Base-by-base conservation (phyloP, 1,140 invertebrate species). In the Drosophila kikkawai region DNA sequence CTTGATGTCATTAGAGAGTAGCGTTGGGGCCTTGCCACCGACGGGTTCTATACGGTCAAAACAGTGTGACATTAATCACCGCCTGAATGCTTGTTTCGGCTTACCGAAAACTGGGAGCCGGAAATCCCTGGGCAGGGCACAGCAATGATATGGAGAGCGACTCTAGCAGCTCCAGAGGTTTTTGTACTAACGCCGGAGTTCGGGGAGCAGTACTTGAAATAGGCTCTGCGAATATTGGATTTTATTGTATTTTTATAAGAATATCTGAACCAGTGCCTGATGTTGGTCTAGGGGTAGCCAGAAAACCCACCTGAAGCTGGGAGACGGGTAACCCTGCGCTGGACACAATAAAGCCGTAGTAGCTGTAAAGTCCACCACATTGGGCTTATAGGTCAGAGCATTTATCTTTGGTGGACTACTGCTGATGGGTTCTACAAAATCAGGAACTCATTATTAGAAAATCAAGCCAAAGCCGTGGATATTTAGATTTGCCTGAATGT, bases 301-400 rank as follows among this genome's bases (percentile, higher is more conserved):
- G 2, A n/a, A 1, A 93, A 95, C 95, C 95, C 95, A 94, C 94
- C 95, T 91, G 94, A 93, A 83, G 32, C 59, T 80, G 37, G 95
- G 95, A 69, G 95, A 94, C 69, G 96, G 96, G 93, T 94, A 96
- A 42, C 95, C 96, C 93, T 97, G 96, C 44, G 95, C 95, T 87
- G 95, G 96, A 86, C 96, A 96, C 11, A 96, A 93, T 66, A 96
- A 96, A 7, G 83, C 79, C 1, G 83, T 82, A 55, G 47, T 90
- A 6, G 75, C 63, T 69, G 75, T 50, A n/a, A 70, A 51, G 37
- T 70, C 55, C 64, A 91, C 73, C 15, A 65, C 73, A 11, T 84
- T 91, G 6, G 76, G 93, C n/a, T 93, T 77, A 45, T 85, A 85
- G 41, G 82, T 86, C 29, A 85, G 42, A 2, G 82, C 60, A 22